Conservation (phyloP, 2,888 invertebrate species). For the Thereva nobilitata region DNA sequence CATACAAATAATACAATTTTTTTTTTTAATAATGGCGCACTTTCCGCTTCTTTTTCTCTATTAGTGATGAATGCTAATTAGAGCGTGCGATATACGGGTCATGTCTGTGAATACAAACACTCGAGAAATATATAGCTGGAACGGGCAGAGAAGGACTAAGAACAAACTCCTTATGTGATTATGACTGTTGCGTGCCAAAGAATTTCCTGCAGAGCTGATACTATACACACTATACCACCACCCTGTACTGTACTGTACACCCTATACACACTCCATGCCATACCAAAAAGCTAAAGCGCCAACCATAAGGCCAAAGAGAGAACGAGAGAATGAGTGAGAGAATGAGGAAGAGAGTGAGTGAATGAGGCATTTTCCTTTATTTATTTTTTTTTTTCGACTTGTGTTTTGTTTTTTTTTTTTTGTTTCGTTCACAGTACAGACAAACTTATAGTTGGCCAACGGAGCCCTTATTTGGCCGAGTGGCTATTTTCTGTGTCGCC, state of each 20-base stretch:
- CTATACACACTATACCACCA: background rate
- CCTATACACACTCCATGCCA: background rate
- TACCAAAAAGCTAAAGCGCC: background rate
- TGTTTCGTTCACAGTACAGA: background rate
- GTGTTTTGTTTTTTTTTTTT: no score
- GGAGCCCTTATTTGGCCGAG: conserved; percentile 12
- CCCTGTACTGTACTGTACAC: background rate
- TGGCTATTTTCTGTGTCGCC: conserved; percentile 27
- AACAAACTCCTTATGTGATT: conserved; percentile 30
- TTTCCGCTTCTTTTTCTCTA: background rate
- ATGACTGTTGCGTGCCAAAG: conserved; percentile 37
- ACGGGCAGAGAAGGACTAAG: conserved; percentile 8
- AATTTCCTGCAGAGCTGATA: conserved; percentile 29
- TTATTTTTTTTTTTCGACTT: no score
- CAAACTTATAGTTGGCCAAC: background rate
- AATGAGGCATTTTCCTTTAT: no score
- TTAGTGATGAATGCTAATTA: conserved; percentile 30
- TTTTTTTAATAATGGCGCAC: conserved; percentile 15
- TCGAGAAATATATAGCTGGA: conserved; percentile 7
- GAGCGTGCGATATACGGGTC: conserved; percentile 30
- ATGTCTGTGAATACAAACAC: conserved; percentile 26
- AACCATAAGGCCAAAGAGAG: background rate
- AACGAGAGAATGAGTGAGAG: background rate
- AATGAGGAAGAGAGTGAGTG: no score
- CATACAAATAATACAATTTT: conserved; percentile 4